Evolutionary conservation across 2,113 vertebrate species (phyloP).

Genomic region (Notothenia coriiceps): DNA sequence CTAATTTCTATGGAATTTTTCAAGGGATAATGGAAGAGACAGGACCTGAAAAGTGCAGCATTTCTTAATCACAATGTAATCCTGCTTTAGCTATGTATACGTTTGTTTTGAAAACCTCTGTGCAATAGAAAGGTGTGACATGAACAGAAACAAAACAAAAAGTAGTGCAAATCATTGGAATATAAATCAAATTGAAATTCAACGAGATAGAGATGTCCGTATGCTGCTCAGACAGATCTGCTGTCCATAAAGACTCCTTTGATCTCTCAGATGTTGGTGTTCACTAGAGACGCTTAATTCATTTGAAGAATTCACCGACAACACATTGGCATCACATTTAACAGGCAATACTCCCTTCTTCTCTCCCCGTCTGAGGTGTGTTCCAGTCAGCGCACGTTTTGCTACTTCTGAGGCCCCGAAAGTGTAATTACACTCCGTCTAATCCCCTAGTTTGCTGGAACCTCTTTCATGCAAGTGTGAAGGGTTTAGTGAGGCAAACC

Average conservation of each 20-base stretch:
- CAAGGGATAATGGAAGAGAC: background rate
- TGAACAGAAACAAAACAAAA: background rate
- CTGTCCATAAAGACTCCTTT: conserved; percentile 14
- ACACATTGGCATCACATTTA: conserved; percentile 30
- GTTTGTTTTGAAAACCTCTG: background rate
- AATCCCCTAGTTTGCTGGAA: conserved; percentile 73
- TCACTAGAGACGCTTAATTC: conserved; percentile 34
- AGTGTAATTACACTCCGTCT: conserved; percentile 73
- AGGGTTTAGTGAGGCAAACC: conserved; percentile 68
- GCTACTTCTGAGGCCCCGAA: conserved; percentile 58
- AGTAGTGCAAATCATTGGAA: background rate
- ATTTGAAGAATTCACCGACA: conserved; percentile 4
- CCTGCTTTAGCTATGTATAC: background rate
- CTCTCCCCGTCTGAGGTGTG: conserved; percentile 47
- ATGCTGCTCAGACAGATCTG: background rate
- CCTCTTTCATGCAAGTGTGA: conserved; percentile 72
- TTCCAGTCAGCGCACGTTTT: conserved; percentile 51
- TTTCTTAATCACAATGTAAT: background rate
- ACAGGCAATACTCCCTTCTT: conserved; percentile 24
- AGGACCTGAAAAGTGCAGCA: background rate
- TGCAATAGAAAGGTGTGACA: background rate
- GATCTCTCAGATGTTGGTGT: conserved; percentile 22
- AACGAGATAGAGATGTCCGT: background rate
- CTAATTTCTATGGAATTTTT: conserved; percentile 1
- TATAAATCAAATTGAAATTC: background rate